Conservation (phyloP, 2,888 invertebrate genomes). For the Hemithea aestivaria region DNA sequence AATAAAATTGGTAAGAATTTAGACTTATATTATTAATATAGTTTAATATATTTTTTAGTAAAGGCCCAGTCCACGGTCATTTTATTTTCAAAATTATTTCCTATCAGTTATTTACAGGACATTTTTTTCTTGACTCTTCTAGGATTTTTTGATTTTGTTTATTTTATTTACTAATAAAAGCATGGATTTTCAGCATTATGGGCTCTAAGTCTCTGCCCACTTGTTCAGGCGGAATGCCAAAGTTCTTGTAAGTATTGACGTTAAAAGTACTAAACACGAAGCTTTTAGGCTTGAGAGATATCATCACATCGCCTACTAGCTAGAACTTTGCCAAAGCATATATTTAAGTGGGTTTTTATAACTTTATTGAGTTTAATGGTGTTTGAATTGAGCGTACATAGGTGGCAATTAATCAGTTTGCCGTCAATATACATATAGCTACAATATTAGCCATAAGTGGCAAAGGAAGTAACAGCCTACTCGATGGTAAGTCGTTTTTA, state of each 20-base stretch:
- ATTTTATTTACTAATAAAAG: slow-evolving; percentile 69
- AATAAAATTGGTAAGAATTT: slow-evolving; percentile 5
- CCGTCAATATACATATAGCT: too few species aligned
- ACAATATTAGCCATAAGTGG: too few species aligned
- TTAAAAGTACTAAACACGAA: slow-evolving; percentile 32
- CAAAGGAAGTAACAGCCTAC: too few species aligned
- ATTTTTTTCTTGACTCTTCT: slow-evolving; percentile 20
- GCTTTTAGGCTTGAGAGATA: slow-evolving; percentile 46
- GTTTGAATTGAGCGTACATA: too few species aligned
- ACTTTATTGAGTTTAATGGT: too few species aligned
- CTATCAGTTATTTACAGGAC: slow-evolving; percentile 71
- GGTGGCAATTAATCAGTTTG: too few species aligned
- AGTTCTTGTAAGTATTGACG: slow-evolving; percentile 65
- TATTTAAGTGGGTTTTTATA: too few species aligned
- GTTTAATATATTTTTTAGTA: slow-evolving; percentile 24
- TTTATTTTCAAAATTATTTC: slow-evolving; percentile 22
- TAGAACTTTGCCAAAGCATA: slow-evolving; percentile 20
- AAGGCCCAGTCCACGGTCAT: slow-evolving; percentile 55
- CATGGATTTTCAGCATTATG: slow-evolving; percentile 79
- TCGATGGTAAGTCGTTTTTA: too few species aligned
- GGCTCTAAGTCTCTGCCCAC: slow-evolving; percentile 73
- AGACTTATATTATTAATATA: slow-evolving; percentile 11
- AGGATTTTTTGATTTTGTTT: slow-evolving; percentile 32
- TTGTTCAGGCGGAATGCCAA: slow-evolving; percentile 77
- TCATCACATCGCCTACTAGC: slow-evolving; percentile 29